Conservation (phyloP, 2,888 invertebrate genomes). For the Cantharis flavilabris region DNA sequence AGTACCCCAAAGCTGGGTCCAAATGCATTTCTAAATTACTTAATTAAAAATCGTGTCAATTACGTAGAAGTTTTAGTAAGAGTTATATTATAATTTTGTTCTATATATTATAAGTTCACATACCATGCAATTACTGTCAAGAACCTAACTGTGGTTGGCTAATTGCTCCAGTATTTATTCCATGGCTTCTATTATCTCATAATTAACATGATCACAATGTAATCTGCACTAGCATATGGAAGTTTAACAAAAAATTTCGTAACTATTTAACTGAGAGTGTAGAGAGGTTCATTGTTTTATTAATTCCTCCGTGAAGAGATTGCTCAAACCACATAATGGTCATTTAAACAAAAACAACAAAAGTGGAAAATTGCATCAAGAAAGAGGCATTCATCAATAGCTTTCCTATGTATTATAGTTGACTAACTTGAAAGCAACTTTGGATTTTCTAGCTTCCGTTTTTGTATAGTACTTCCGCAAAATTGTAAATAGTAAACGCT, state of each 20-base stretch:
- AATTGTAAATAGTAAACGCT: neutral
- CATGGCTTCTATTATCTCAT: slow-evolving; percentile 15
- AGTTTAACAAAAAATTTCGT: neutral
- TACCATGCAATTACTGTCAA: neutral
- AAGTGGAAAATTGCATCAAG: neutral
- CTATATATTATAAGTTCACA: neutral
- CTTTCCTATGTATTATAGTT: neutral
- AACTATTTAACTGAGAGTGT: neutral
- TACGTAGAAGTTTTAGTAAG: neutral
- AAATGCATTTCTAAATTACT: neutral
- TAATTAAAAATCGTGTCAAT: neutral
- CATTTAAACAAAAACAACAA: neutral
- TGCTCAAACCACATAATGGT: neutral
- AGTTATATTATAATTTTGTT: neutral
- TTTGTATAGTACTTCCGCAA: neutral
- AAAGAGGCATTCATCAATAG: neutral
- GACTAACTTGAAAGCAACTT: neutral
- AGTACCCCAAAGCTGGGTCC: too few relatives aligned
- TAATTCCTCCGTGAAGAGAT: neutral
- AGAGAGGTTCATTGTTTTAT: neutral
- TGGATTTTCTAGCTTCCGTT: neutral
- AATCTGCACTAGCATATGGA: slow-evolving; percentile 4
- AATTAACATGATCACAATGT: slow-evolving; percentile 19
- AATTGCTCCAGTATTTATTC: neutral
- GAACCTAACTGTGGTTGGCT: neutral